phyloP scores from a whole-genome alignment of 2,113 vertebrate species.

The Notothenia coriiceps region DNA sequence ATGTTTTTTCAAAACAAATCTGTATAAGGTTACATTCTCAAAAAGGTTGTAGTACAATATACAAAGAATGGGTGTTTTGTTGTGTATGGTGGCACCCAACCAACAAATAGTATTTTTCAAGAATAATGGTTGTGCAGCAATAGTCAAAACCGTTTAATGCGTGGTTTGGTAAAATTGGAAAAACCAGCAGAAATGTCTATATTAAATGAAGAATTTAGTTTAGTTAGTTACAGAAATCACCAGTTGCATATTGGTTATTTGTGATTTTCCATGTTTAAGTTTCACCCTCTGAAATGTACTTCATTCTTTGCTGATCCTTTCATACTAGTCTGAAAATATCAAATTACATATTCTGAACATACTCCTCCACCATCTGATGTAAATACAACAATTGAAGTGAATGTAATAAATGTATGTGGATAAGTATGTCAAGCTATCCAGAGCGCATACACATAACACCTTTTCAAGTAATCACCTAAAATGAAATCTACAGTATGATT shows the following conservation, averaged over 20 bases:
- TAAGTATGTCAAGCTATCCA: slow-evolving; percentile 35
- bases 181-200: not conserved
- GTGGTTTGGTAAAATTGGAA: no score
- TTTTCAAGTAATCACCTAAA: slow-evolving; percentile 43
- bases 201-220: slow-evolving; percentile 1
- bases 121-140: not conserved
- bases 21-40: not conserved
- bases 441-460: slow-evolving; percentile 35
- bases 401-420: not conserved
- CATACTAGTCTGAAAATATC: slow-evolving; percentile 6
- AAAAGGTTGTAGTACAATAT: not conserved
- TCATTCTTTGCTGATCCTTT: slow-evolving; percentile 28
- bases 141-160: not conserved
- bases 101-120: not conserved
- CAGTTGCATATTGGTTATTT: slow-evolving; percentile 20
- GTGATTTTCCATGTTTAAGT: slow-evolving; percentile 20
- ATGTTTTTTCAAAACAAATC: slow-evolving; percentile 18
- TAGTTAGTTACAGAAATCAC: slow-evolving; percentile 5
- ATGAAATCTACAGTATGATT: slow-evolving; percentile 57
- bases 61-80: not conserved
- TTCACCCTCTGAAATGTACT: slow-evolving; percentile 37
- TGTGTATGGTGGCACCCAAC: not conserved
- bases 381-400: slow-evolving; percentile 35
- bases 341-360: slow-evolving; percentile 35
- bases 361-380: not conserved